A percentile compares a stretch with the other conserved stretches of the same genome.
Conservation (phyloP, 1,140 invertebrate genomes). For the Panagrolaimus sp. region DNA sequence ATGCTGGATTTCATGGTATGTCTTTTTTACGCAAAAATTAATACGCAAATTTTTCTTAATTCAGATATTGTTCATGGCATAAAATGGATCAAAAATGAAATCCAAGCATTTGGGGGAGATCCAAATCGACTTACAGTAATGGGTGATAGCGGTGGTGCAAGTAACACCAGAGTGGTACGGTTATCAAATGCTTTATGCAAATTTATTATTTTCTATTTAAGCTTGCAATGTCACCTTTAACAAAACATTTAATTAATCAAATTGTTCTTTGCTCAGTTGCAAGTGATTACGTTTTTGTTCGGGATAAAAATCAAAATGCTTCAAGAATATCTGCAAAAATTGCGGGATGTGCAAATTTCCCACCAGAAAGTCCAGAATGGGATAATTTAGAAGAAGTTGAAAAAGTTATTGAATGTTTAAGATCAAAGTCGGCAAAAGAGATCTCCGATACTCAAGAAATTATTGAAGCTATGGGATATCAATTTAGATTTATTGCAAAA, state of each 20-base stretch:
- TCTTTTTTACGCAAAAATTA: neutral
- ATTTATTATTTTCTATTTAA: neutral
- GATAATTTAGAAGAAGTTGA: neutral
- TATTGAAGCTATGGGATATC: neutral
- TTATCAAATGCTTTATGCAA: neutral
- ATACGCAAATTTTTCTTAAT: neutral
- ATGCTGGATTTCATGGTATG: conserved; percentile 10
- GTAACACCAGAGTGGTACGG: neutral
- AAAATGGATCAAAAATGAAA: conserved; percentile 17
- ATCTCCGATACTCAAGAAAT: neutral
- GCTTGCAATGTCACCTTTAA: conserved; percentile 2
- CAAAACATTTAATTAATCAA: conserved; percentile 2
- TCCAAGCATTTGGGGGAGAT: neutral
- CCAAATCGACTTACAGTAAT: conserved; percentile 7
- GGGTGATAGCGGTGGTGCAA: neutral
- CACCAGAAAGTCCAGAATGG: neutral
- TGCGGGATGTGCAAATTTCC: neutral
- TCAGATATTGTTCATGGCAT: conserved; percentile 3
- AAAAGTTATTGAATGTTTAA: neutral
- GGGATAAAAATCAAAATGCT: conserved; percentile 11
- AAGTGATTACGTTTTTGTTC: neutral
- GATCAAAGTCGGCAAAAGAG: neutral
- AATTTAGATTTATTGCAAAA: neutral
- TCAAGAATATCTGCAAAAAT: neutral
- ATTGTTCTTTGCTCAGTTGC: neutral